Conservation (phyloP, 2,113 vertebrate species). For the Chrysemys picta region DNA sequence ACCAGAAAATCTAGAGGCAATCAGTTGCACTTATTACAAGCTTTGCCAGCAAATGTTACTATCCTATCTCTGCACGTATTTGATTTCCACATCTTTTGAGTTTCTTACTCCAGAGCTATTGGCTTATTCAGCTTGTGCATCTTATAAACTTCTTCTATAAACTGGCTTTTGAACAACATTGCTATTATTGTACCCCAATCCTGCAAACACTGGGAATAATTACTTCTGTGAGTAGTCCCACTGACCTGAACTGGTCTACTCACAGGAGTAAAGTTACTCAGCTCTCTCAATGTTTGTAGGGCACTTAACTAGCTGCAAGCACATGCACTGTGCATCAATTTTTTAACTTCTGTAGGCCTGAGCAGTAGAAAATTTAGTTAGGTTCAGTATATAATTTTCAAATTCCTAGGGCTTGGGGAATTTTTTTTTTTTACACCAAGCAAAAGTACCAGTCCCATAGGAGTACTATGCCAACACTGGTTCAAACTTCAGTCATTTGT, state of each 20-base stretch:
- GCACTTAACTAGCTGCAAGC: background rate
- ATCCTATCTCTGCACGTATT: background rate
- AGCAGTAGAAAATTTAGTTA: no score
- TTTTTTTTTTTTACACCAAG: background rate
- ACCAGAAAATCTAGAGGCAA: background rate
- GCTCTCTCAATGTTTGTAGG: background rate
- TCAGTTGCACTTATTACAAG: background rate
- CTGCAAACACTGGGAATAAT: background rate
- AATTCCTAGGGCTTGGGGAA: background rate
- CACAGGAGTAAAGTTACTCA: background rate
- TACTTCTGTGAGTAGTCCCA: background rate
- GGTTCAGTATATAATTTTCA: background rate
- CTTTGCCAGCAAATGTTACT: background rate
- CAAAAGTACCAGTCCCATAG: background rate
- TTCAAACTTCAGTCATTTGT: background rate
- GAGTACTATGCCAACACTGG: background rate
- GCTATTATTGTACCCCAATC: background rate
- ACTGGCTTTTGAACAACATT: background rate
- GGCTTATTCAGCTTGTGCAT: background rate
- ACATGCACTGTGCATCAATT: fast-evolving
- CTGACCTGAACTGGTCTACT: background rate
- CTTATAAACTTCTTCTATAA: background rate
- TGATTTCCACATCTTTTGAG: background rate
- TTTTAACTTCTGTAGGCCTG: background rate
- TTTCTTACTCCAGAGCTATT: background rate